phyloP scores from a whole-genome alignment of 2,888 invertebrate species.

The Dryobotodes eremita region DNA sequence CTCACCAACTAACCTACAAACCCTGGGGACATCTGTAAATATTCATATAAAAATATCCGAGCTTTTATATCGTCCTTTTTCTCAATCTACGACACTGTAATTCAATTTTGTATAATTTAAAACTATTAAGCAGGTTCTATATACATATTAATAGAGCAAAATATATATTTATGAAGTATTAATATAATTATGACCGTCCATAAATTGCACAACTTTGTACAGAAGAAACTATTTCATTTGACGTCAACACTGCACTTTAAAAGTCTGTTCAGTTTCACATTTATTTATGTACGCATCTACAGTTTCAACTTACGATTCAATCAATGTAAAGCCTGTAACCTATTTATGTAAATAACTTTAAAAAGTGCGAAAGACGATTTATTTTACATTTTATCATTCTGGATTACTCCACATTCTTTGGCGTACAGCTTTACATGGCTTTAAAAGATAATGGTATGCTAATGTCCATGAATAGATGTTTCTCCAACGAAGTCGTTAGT shows the following conservation, averaged over 20 bases:
- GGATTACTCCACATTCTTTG: constrained; percentile 79
- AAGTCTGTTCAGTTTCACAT: constrained; percentile 36
- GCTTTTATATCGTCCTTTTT: constrained; percentile 66
- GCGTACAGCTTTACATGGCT: constrained; percentile 78
- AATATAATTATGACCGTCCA: constrained; percentile 31
- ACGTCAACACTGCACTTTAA: constrained; percentile 34
- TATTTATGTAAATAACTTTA: constrained; percentile 73
- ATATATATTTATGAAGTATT: constrained; percentile 22
- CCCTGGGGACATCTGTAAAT: constrained; percentile 74
- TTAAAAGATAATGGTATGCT: constrained; percentile 82
- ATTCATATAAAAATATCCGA: constrained; percentile 72
- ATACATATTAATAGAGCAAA: constrained; percentile 39
- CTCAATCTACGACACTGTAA: constrained; percentile 66
- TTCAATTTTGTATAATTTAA: constrained; percentile 59
- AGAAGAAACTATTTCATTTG: constrained; percentile 21
- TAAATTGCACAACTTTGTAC: constrained; percentile 17
- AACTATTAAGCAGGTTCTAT: constrained; percentile 39
- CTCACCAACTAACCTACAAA: constrained; percentile 83
- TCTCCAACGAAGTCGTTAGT: constrained; percentile 71
- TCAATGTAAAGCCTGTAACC: constrained; percentile 71
- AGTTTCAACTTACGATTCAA: constrained; percentile 69
- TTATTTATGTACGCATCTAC: constrained; percentile 44
- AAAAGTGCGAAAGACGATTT: constrained; percentile 72
- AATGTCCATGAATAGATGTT: constrained; percentile 77
- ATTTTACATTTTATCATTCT: constrained; percentile 76